A percentile compares a stretch with the other conserved stretches of the same genome.
phyloP scores from a whole-genome alignment of 2,113 vertebrate species.

The Acrocephalus kingi region DNA sequence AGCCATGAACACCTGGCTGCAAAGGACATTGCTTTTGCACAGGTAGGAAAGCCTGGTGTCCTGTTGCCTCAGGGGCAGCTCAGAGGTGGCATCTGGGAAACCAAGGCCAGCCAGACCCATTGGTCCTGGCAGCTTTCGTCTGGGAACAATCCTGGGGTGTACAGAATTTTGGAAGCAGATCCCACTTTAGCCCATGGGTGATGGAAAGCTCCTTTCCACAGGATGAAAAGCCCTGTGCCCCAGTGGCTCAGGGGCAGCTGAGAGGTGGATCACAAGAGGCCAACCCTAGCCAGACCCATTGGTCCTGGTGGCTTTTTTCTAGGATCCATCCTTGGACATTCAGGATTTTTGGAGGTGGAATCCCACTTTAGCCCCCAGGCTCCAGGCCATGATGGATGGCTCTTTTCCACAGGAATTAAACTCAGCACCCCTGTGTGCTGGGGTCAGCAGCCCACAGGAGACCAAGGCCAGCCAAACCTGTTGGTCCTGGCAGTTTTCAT shows the following conservation, averaged over 20 bases:
- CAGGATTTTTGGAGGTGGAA: not conserved
- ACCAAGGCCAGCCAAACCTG: not conserved
- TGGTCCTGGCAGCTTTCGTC: not conserved
- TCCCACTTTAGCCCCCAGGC: not conserved
- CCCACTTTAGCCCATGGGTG: not conserved
- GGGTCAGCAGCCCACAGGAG: not conserved
- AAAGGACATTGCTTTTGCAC: too few species aligned
- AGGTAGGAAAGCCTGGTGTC: not conserved
- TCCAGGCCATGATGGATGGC: too few species aligned
- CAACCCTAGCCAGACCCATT: rapidly evolving
- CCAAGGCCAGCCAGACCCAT: not conserved
- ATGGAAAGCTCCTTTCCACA: not conserved
- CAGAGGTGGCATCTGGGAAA: not conserved
- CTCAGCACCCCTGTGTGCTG: not conserved
- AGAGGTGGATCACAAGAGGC: not conserved
- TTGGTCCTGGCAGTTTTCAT: not conserved
- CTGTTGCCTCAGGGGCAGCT: not conserved
- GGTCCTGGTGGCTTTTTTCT: not conserved
- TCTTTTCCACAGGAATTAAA: not conserved
- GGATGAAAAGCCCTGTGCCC: not conserved
- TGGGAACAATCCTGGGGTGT: not conserved
- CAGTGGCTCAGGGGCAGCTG: not conserved
- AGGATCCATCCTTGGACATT: not conserved
- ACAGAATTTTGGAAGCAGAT: not conserved
- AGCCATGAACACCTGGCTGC: not conserved